Evolutionary conservation across 2,888 invertebrate species (phyloP), one percentile per base, ranked within the genome.

Genomic region (Platycheirus albimanus): DNA sequence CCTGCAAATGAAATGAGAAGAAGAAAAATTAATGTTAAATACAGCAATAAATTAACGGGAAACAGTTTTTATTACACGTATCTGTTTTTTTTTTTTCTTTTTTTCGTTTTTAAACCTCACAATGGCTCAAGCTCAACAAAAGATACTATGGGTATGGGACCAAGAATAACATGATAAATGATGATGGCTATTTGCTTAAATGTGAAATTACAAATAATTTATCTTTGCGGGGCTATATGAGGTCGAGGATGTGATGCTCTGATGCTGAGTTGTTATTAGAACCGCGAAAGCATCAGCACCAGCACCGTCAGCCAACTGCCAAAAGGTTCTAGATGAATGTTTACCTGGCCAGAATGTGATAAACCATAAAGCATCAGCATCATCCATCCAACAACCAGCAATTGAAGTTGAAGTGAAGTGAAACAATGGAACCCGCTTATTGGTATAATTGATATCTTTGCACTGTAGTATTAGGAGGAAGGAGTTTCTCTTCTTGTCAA

Each of bases 91-190:
- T 10, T 4, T 15, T 2, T 17, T 19, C 19, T 45, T 38, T 38
- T 11, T 52, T 15, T 52, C 33, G 1, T 0, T 45, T 61, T 61
- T 19, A n/a, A 47, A 36, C 54, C 63, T 30, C 19, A 15, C 47
- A 47, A 70, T 56, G 54, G 20, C 51, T 52, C 52, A 19, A 36
- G n/a, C 13, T 1, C 13, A 49, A 49, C 49, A 51, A 30, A 5
- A 30, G 51, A 30, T 30, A 51, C 30, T 33, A 3, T 33, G 7
- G 20, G 10, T 36, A n/a, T 7, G 13, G 43, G 20, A 54, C 7
- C 8, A 4, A 0, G 64, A 70, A 64, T 69, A 70, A 80, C n/a
- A n/a, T 80, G 80, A 80, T 80, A 70, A 80, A 76, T 70, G 80
- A 66, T 80, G 75, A 80, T 70, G 70, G 64, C 45, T 71, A 75